These are phyloP conservation scores for Cataglyphis cursor DNA, from an alignment of 2,888 invertebrate genomes.

Conservation along the genomic window DNA sequence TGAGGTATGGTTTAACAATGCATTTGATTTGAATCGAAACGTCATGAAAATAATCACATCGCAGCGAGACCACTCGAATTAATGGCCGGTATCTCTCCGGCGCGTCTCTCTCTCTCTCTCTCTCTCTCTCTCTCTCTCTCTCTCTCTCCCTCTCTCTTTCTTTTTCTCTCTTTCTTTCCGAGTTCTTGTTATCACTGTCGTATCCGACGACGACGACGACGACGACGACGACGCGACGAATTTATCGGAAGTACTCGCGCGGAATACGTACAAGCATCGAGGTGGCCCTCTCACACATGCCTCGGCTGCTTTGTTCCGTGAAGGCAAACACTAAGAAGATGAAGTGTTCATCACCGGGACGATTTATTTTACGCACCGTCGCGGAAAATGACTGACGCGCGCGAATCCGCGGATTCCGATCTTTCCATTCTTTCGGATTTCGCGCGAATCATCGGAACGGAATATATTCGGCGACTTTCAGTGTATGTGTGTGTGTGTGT, in stretches of 20 bases:
- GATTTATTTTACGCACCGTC: conserved; percentile 48
- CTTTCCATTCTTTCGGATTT: conserved; percentile 42
- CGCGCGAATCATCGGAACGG: conserved; percentile 22
- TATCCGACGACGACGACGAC: conserved; percentile 34
- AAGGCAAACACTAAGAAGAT: conserved; percentile 63
- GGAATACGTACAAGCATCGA: conserved; percentile 71
- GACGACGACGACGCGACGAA: conserved; percentile 73
- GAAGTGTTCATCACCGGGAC: conserved; percentile 62
- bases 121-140: neutral
- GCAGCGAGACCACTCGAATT: conserved; percentile 77
- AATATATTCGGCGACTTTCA: conserved; percentile 41
- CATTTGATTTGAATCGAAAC: conserved; percentile 82
- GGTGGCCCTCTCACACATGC: conserved; percentile 31
- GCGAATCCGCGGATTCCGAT: conserved; percentile 25
- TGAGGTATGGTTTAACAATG: conserved; percentile 79
- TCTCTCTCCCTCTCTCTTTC: conserved; percentile 20
- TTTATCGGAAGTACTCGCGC: conserved; percentile 76
- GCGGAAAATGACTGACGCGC: conserved; percentile 44
- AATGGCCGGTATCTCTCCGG: conserved; percentile 71
- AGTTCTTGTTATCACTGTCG: conserved; percentile 22
- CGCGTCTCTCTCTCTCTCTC: conserved; percentile 21
- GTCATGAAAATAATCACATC: conserved; percentile 84
- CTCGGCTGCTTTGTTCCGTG: conserved; percentile 63
- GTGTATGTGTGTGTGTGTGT: neutral
- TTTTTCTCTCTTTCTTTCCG: neutral